A percentile compares a stretch with the other conserved stretches of the same genome.
These are phyloP conservation scores for Cheumatopsyche charites DNA, from an alignment of 1,140 invertebrate genomes.

Conservation along the genomic window DNA sequence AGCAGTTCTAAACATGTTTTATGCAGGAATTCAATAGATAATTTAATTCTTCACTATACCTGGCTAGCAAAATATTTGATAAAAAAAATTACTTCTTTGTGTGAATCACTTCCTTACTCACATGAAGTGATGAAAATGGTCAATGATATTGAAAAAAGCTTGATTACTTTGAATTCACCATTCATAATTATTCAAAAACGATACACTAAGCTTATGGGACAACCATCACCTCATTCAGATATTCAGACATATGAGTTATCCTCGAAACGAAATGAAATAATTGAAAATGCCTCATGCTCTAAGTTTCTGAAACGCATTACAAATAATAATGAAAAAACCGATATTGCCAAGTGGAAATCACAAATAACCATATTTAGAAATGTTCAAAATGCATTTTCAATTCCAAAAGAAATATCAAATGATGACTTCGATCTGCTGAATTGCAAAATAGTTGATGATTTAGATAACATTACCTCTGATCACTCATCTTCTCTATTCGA, in stretches of 20 bases:
- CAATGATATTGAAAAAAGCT: constrained; percentile 35
- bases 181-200: constrained; percentile 41
- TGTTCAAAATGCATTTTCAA: constrained; percentile 42
- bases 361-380: constrained; percentile 30
- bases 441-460: not conserved
- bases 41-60: constrained; percentile 61
- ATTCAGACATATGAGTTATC: constrained; percentile 44
- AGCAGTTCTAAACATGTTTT: constrained; percentile 53
- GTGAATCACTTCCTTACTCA: not conserved
- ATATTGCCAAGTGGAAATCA: not conserved
- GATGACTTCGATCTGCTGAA: not conserved
- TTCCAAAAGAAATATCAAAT: constrained; percentile 19
- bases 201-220: constrained; percentile 36
- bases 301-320: constrained; percentile 6
- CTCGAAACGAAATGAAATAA: constrained; percentile 23
- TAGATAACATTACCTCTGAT: too few species aligned
- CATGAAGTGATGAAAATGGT: constrained; percentile 5
- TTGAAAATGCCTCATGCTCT: constrained; percentile 12
- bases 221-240: constrained; percentile 36
- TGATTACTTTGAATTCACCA: constrained; percentile 40
- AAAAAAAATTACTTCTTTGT: constrained; percentile 45
- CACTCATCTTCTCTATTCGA: too few species aligned
- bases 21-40: constrained; percentile 56
- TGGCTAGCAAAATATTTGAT: constrained; percentile 64
- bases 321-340: not conserved